These are phyloP conservation scores for Neodiprion pinetum DNA, from an alignment of 1,140 invertebrate genomes.

Conservation along the genomic window DNA sequence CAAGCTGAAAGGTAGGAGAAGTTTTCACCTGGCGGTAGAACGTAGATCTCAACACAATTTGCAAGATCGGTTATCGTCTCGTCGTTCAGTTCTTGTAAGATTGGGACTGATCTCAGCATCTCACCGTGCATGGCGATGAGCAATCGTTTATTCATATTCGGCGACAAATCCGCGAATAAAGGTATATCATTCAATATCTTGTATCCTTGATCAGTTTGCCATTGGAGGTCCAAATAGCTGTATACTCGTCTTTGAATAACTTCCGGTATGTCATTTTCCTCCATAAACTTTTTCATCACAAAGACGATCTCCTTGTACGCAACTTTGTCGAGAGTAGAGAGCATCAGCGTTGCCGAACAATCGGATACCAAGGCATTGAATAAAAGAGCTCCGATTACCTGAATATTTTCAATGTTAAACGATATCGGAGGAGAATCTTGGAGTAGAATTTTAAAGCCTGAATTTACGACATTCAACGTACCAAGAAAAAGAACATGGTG, in stretches of 20 bases:
- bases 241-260: slow-evolving; percentile 28
- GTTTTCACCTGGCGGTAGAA: slow-evolving; percentile 12
- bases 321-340: slow-evolving; percentile 24
- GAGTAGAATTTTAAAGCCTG: neutral
- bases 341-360: slow-evolving; percentile 33
- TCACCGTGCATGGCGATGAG: slow-evolving; percentile 27
- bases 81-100: slow-evolving; percentile 19
- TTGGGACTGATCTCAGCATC: slow-evolving; percentile 21
- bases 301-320: slow-evolving; percentile 28
- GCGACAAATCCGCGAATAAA: slow-evolving; percentile 28
- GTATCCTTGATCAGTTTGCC: slow-evolving; percentile 31
- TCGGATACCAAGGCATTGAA: slow-evolving; percentile 34
- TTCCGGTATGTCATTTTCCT: slow-evolving; percentile 20
- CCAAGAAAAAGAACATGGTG: neutral
- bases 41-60: slow-evolving; percentile 10
- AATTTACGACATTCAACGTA: neutral
- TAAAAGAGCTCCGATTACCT: slow-evolving; percentile 26
- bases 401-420: slow-evolving; percentile 10
- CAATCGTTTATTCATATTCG: slow-evolving; percentile 23
- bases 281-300: slow-evolving; percentile 27
- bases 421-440: neutral
- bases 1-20: no score
- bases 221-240: slow-evolving; percentile 32
- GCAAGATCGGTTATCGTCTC: slow-evolving; percentile 9
- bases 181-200: slow-evolving; percentile 22